Evolutionary conservation across 2,888 invertebrate species (phyloP).

Genomic region (Coremacera marginata): DNA sequence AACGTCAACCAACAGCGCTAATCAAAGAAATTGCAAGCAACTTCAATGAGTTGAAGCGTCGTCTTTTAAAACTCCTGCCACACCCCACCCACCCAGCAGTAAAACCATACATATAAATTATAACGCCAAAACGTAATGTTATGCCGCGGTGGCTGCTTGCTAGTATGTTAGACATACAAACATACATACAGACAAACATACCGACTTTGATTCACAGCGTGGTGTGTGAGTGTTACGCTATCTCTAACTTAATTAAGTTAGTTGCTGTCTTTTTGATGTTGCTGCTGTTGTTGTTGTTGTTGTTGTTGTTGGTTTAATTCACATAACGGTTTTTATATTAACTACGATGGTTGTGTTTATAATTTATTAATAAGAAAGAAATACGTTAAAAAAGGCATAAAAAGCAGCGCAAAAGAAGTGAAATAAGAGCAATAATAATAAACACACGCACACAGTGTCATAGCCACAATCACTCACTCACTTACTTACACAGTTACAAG

Average conservation of each 20-base stretch:
- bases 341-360: slow-evolving; percentile 60
- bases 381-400: slow-evolving; percentile 30
- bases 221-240: slow-evolving; percentile 27
- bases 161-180: not conserved
- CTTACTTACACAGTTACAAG: slow-evolving; percentile 32
- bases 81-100: not conserved
- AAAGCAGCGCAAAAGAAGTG: not conserved
- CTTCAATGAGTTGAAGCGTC: not conserved
- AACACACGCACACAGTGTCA: not conserved
- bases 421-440: slow-evolving; percentile 5
- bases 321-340: slow-evolving; percentile 61
- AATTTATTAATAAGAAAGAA: slow-evolving; percentile 61
- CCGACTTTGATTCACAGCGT: not conserved
- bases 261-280: slow-evolving; percentile 22
- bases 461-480: not conserved
- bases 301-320: slow-evolving; percentile 46
- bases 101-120: not conserved
- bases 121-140: not conserved
- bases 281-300: slow-evolving; percentile 10
- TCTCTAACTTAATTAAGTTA: slow-evolving; percentile 31
- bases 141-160: not conserved
- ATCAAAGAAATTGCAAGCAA: slow-evolving; percentile 28
- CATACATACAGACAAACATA: slow-evolving; percentile 5
- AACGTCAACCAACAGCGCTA: slow-evolving; percentile 39
- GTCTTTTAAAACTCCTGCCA: not conserved